A percentile compares a stretch with the other conserved stretches of the same genome.
Conservation (phyloP, 2,888 invertebrate species). For the Eueremaeus valkanovi region DNA sequence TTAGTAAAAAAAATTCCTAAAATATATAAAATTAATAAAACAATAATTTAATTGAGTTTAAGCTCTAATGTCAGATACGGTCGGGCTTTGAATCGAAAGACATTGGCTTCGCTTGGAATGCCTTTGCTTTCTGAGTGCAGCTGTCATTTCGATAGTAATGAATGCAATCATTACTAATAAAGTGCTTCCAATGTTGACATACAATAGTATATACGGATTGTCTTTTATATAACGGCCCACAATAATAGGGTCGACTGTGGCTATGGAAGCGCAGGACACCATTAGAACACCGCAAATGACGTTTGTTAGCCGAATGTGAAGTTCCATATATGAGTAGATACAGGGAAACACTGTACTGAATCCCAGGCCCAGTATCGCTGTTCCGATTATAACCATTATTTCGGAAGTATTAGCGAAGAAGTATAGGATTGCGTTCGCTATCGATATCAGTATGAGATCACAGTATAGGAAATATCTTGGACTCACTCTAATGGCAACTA, state of each 20-base stretch:
- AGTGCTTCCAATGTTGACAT: conserved; percentile 50
- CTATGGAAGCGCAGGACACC: conserved; percentile 54
- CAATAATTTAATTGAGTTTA: not conserved
- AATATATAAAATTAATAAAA: not conserved
- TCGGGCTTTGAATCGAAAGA: too few species aligned
- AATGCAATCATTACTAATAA: conserved; percentile 44
- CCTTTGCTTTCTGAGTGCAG: not conserved
- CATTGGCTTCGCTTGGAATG: not conserved
- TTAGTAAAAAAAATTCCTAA: not conserved
- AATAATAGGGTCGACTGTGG: conserved; percentile 53
- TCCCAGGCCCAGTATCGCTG: conserved; percentile 53
- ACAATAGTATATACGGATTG: conserved; percentile 52
- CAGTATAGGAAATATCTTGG: conserved; percentile 53
- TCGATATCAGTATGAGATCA: conserved; percentile 51
- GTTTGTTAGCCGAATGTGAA: conserved; percentile 54
- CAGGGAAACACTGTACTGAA: conserved; percentile 56
- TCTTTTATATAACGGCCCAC: conserved; percentile 52
- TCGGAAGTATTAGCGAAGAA: conserved; percentile 49
- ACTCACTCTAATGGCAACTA: conserved; percentile 52
- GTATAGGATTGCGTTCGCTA: conserved; percentile 51
- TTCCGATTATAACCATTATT: conserved; percentile 52
- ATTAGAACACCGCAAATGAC: conserved; percentile 54
- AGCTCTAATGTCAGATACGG: not conserved
- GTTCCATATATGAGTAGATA: conserved; percentile 55
- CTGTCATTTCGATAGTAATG: conserved; percentile 5